Evolutionary conservation across 1,140 invertebrate species (phyloP), one percentile per base, ranked within the genome.

Genomic region (Calosoma granatense): DNA sequence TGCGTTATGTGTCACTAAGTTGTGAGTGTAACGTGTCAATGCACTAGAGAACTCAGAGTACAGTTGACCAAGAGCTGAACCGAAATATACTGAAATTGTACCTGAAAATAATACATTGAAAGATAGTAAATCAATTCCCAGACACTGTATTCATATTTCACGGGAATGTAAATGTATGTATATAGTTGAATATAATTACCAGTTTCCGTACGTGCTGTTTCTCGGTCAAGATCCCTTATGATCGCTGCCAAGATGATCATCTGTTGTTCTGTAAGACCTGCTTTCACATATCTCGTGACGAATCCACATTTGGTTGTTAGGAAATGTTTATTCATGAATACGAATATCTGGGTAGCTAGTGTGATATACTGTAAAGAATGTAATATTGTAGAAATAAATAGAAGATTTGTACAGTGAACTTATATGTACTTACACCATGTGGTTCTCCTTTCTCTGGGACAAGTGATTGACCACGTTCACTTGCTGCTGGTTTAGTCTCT

Each of bases 371-470:
- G 72, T 2, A 76, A 72, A 65, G 58, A 61, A 61, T n/a, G n/a
- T 62, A 60, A 59, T 56, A 55, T 43, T 60, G 30, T 60, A 61
- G 20, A 61, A 58, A 60, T 56, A 55, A 30, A 39, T 41, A 55
- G 26, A 19, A 47, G 20, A 22, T 23, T 53, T 47, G n/a, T n/a
- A n/a, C n/a, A n/a, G n/a, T n/a, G n/a, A 43, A 54, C 15, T 17
- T 6, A 6, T 30, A 30, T 6, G 4, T 30, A 6, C 78, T 80
- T 77, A 88, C 86, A 54, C 88, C 88, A 71, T 94, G 88, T 6
- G 92, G 90, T 70, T 96, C 92, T 56, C 88, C 83, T 71, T 92
- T 90, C 64, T 94, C 92, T 1, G 91, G 91, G 55, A 95, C 87
- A 43, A 93, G 80, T 2, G 68, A 69, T 61, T 63, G 61, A 14